Base-by-base conservation (phyloP, 2,113 vertebrate species). In the Rhizomys pruinosus region DNA sequence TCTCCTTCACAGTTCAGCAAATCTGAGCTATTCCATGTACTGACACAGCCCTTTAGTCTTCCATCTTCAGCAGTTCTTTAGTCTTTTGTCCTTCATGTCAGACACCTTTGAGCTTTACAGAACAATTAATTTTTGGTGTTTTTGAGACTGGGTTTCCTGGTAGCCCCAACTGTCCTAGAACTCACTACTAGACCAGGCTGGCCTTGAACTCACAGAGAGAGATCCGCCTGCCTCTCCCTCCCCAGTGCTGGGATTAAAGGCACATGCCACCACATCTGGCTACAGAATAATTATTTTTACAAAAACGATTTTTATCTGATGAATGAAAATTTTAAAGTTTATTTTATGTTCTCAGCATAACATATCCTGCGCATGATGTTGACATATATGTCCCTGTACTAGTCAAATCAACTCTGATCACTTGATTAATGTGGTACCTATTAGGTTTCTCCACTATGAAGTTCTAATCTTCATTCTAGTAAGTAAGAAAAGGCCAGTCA, bases 391-490 rank as follows among this genome's bases (percentile, higher is more conserved):
- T 63, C 13, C 4, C 17, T 37, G 32, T 27, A 23, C 29, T 16
- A 77, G 16, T 42, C 13, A 61, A 15, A 73, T 7, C 55, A 37
- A 37, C 39, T 44, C 52, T 44, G 76, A n/a, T 25, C 7, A 44
- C 16, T 17, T 32, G 19, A 39, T 9, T 15, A 22, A 55, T 0
- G 2, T 29, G n/a, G 42, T 37, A 25, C 4, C 27, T 19, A 1
- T 7, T 37, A 81, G 32, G 1, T 29, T 82, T 78, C 44, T 73
- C 42, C 23, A 52, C 7, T 27, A 11, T 27, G 8, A 77, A 42
- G 23, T 69, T 34, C 8, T 22, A 52, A 3, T 55, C 29, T 79
- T 82, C 3, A 37, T 34, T 55, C 10, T 20, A 72, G 68, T 66
- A 29, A 29, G 17, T n/a, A 27, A 39, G 3, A 6, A 17, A 37